Evolutionary conservation across 1,140 invertebrate species (phyloP).

Genomic region (Muscidifurax raptorellus): DNA sequence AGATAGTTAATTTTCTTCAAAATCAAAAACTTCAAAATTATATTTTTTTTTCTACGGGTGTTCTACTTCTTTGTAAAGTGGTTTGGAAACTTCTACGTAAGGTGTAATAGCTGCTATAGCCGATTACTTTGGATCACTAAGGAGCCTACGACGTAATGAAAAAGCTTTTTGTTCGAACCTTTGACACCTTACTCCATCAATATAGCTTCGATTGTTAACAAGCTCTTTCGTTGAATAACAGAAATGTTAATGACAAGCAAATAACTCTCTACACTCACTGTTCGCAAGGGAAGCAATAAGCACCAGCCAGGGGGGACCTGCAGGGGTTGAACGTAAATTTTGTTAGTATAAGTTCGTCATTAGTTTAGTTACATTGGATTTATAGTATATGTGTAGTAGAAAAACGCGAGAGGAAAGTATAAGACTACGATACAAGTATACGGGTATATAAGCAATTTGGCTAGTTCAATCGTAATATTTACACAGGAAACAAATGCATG

Average conservation of each 20-base stretch:
- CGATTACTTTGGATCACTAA: too few relatives aligned
- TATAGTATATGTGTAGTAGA: not conserved
- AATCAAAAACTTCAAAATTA: not conserved
- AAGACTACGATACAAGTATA: not conserved
- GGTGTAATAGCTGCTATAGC: too few relatives aligned
- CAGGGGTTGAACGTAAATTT: slow-evolving; percentile 62
- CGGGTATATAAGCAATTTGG: not conserved
- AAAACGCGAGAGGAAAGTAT: not conserved
- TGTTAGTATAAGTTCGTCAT: slow-evolving; percentile 51
- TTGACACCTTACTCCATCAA: not conserved
- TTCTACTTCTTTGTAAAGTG: too few relatives aligned
- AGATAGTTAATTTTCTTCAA: not conserved
- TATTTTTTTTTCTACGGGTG: too few relatives aligned
- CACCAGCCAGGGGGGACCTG: slow-evolving; percentile 79
- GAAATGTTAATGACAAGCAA: slow-evolving; percentile 38
- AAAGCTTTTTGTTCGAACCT: slow-evolving; percentile 18
- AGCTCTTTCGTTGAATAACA: not conserved
- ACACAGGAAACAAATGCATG: not conserved
- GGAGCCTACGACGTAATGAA: not conserved
- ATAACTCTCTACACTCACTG: slow-evolving; percentile 78
- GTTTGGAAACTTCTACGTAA: too few relatives aligned
- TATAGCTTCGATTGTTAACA: not conserved
- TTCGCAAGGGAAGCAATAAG: slow-evolving; percentile 81
- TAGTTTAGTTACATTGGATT: not conserved
- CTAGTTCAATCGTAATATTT: not conserved